A percentile compares a stretch with the other conserved stretches of the same genome.
These are phyloP conservation scores for Aleiodes alternator DNA, from an alignment of 2,888 invertebrate genomes.

Conservation along the genomic window DNA sequence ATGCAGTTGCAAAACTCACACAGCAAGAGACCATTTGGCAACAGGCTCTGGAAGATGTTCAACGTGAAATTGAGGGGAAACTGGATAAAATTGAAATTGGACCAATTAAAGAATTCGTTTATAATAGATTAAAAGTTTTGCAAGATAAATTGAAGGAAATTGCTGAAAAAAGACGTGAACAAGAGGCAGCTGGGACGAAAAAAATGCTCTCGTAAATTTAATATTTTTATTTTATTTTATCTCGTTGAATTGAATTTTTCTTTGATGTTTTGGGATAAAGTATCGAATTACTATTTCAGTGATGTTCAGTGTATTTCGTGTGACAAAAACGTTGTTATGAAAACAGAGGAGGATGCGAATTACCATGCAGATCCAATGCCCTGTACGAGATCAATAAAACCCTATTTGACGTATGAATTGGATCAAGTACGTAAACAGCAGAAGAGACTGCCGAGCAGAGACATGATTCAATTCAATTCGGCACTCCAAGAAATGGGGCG, in stretches of 20 bases:
- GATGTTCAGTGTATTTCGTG: slow-evolving; percentile 87
- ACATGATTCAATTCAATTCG: slow-evolving; percentile 75
- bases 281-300: slow-evolving; percentile 70
- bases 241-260: slow-evolving; percentile 13
- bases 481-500: slow-evolving; percentile 70
- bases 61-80: slow-evolving; percentile 81
- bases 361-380: slow-evolving; percentile 78
- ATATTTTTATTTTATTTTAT: slow-evolving; percentile 19
- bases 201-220: slow-evolving; percentile 79
- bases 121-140: slow-evolving; percentile 78
- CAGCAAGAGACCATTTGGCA: slow-evolving; percentile 82
- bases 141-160: slow-evolving; percentile 81
- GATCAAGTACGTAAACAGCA: slow-evolving; percentile 78
- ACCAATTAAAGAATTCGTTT: slow-evolving; percentile 81
- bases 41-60: slow-evolving; percentile 82
- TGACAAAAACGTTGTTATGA: slow-evolving; percentile 85
- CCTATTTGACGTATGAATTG: slow-evolving; percentile 84
- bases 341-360: slow-evolving; percentile 77
- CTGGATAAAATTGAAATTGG: slow-evolving; percentile 81
- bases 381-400: slow-evolving; percentile 80
- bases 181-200: slow-evolving; percentile 85
- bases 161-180: slow-evolving; percentile 79
- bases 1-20: slow-evolving; percentile 80
- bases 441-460: slow-evolving; percentile 74
- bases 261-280: not conserved